Evolutionary conservation across 1,140 invertebrate species (phyloP), one percentile per base, ranked within the genome.

Genomic region (Cotesia typhae): DNA sequence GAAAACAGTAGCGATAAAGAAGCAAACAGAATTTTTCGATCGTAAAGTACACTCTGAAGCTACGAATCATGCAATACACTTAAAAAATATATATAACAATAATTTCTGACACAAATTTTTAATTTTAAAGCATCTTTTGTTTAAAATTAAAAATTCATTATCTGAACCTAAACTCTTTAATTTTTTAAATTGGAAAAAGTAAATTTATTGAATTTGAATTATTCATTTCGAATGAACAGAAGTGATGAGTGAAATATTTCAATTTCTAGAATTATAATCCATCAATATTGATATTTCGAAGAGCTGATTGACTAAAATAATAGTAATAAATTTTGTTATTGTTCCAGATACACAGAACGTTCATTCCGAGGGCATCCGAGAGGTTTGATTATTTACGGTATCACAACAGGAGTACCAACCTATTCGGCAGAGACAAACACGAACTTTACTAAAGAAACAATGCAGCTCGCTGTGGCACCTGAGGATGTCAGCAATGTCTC

Each of bases 371-470:
- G 67, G 36, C 85, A 85, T 73, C 83, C 82, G 6, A 81, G 81
- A 7, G 82, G 84, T 28, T 74, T 87, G 47, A 85, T 85, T 67
- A 87, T 87, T 60, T 86, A 86, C 71, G 82, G 83, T 4, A 80
- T 79, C 12, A 81, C 76, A 36, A 78, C 81, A 9, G 69, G 41
- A 47, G 41, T 75, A 12, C 35, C 82, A 12, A 82, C 70, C 59
- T 79, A 73, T 70, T 67, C 38, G 67, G 71, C 12, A 75, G 66
- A 67, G 70, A 66, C 67, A 57, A 84, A 81, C 77, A 75, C 74
- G 65, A 80, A 80, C n/a, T 72, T 75, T 7, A 78, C 80, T n/a
- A 78, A 77, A 14, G 55, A 61, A 20, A 61, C 67, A 36, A 28
- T 41, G 20, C 60, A 77, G 20, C 60, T 75, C 47, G 76, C 73